Conservation (phyloP, 2,888 invertebrate genomes). For the Ditula angustiorana region DNA sequence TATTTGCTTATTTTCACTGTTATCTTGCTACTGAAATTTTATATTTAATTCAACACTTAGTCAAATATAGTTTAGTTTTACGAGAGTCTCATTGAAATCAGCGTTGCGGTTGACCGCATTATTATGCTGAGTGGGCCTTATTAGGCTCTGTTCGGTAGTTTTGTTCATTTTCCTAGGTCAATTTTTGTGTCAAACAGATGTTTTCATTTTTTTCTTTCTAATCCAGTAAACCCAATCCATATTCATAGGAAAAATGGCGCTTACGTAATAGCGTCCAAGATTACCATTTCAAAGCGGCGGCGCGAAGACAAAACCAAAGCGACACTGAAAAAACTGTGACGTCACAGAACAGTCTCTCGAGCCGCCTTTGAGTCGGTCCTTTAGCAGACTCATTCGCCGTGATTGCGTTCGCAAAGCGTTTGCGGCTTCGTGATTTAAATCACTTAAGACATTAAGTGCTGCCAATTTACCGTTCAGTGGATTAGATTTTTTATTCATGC, state of each 20-base stretch:
- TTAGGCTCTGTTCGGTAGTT: too few species aligned
- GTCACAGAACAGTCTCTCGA: slow-evolving; percentile 27
- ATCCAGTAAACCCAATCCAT: slow-evolving; percentile 21
- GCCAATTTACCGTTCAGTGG: slow-evolving; percentile 33
- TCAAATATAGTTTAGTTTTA: too few species aligned
- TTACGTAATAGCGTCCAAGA: slow-evolving; percentile 40
- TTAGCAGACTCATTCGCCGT: slow-evolving; percentile 23
- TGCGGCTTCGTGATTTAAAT: slow-evolving; percentile 34
- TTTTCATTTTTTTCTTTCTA: too few species aligned
- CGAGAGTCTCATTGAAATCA: too few species aligned
- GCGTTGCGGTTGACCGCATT: too few species aligned
- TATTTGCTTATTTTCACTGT: too few species aligned
- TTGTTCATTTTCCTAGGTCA: too few species aligned
- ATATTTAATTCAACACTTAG: too few species aligned
- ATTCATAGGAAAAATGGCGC: slow-evolving; percentile 33
- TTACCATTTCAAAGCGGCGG: slow-evolving; percentile 55
- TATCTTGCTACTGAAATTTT: too few species aligned
- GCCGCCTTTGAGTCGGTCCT: slow-evolving; percentile 28
- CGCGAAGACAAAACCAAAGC: slow-evolving; percentile 50
- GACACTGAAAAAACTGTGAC: slow-evolving; percentile 41
- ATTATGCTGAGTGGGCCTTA: too few species aligned
- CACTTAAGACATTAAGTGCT: slow-evolving; percentile 38
- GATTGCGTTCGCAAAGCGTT: slow-evolving; percentile 38
- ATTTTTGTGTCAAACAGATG: too few species aligned
- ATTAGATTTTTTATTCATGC: slow-evolving; percentile 9